Evolutionary conservation across 2,797 vertebrate species (phyloP).

Genomic region (Epinephelus coioides): DNA sequence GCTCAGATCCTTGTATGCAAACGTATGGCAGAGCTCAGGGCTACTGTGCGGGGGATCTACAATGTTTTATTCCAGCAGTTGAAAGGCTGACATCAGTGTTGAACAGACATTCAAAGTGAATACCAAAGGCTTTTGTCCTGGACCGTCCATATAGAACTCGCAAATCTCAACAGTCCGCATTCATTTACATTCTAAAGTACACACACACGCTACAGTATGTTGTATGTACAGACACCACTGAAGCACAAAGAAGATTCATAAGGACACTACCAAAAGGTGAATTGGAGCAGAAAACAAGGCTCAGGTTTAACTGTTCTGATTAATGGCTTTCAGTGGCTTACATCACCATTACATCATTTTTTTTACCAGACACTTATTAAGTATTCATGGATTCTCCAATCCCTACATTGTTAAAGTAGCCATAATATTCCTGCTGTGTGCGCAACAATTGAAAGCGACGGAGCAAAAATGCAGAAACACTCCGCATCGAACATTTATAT

Average conservation of each 20-base stretch:
- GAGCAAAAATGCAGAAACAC: constrained; percentile 52
- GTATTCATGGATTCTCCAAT: constrained; percentile 73
- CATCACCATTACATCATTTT: constrained; percentile 75
- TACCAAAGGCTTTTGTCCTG: constrained; percentile 29
- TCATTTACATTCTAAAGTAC: constrained; percentile 16
- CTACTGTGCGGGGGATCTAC: constrained; percentile 28
- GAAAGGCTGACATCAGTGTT: constrained; percentile 43
- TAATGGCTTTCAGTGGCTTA: constrained; percentile 77
- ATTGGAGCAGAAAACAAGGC: constrained; percentile 34
- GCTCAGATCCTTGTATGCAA: constrained; percentile 62
- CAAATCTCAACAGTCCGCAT: not conserved
- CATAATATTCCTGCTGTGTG: constrained; percentile 57
- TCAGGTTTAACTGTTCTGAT: constrained; percentile 65
- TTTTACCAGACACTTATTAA: constrained; percentile 68
- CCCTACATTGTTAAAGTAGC: constrained; percentile 67
- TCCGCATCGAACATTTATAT: constrained; percentile 41
- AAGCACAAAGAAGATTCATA: constrained; percentile 13
- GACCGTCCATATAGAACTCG: constrained; percentile 13
- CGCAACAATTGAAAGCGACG: constrained; percentile 59
- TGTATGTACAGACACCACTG: not conserved
- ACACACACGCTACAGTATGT: not conserved
- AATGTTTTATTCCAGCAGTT: constrained; percentile 51
- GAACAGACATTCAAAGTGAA: constrained; percentile 56
- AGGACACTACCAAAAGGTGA: constrained; percentile 37
- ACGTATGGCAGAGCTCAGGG: constrained; percentile 55